A percentile compares a stretch with the other conserved stretches of the same genome.
Conservation (phyloP, 2,113 vertebrate species). For the Glareola pratincola region DNA sequence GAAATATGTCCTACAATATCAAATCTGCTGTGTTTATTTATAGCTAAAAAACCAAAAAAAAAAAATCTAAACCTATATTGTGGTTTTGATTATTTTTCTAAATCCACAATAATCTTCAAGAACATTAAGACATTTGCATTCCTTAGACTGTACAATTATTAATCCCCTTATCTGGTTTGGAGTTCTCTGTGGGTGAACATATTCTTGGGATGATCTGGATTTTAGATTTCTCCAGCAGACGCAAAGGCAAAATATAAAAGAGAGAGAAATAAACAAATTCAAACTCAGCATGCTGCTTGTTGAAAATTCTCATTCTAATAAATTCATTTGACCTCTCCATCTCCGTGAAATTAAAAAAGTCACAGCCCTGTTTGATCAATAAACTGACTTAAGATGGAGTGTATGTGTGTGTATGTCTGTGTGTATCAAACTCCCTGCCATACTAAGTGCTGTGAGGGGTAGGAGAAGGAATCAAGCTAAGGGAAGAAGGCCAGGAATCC, state of each 20-base stretch:
- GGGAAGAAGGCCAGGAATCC: neutral
- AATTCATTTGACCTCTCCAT: constrained; percentile 11
- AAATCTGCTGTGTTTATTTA: constrained; percentile 54
- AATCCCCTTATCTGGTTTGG: constrained; percentile 67
- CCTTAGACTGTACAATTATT: constrained; percentile 64
- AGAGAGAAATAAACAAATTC: constrained; percentile 27
- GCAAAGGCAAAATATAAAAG: constrained; percentile 18
- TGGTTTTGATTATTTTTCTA: constrained; percentile 71
- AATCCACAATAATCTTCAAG: constrained; percentile 73
- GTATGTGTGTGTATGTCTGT: neutral
- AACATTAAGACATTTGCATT: constrained; percentile 70
- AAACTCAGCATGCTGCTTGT: neutral
- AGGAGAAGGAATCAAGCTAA: neutral
- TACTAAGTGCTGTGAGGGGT: neutral
- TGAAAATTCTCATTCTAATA: constrained; percentile 41
- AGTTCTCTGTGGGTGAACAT: constrained; percentile 64
- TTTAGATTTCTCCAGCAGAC: constrained; percentile 40
- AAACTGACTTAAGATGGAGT: neutral
- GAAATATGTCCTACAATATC: neutral
- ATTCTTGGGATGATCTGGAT: constrained; percentile 65
- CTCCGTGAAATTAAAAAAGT: neutral
- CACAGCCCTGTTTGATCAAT: neutral
- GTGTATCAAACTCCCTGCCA: neutral
- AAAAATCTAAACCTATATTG: constrained; percentile 57
- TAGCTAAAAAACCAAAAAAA: constrained; percentile 2